Conservation (phyloP, 2,888 invertebrate species). For the Apamea anceps region DNA sequence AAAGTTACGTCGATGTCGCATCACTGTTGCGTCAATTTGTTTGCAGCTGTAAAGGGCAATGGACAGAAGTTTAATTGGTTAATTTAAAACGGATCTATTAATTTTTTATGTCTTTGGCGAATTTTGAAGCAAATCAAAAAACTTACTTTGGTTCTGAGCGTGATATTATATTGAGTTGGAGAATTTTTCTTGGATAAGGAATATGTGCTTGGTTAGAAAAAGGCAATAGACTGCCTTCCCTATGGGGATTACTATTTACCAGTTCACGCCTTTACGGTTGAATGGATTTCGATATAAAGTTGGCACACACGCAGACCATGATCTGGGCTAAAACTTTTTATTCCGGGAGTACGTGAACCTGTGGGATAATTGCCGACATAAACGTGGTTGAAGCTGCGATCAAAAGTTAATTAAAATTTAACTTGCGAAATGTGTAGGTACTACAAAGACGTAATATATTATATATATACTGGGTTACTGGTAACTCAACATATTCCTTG, state of each 20-base stretch:
- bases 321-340: not conserved
- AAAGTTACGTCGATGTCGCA: constrained; percentile 58
- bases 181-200: not conserved
- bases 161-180: not conserved
- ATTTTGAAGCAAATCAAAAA: not conserved
- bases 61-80: constrained; percentile 19
- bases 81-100: not conserved
- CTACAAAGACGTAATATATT: no score
- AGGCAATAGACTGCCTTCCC: not conserved
- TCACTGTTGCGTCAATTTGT: constrained; percentile 50
- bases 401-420: no score
- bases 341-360: not conserved
- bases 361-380: not conserved
- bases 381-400: not conserved
- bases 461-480: no score
- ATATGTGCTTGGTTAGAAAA: not conserved
- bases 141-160: not conserved
- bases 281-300: no score
- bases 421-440: no score
- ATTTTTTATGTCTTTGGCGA: not conserved
- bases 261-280: no score
- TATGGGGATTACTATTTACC: not conserved
- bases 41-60: not conserved
- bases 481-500: no score
- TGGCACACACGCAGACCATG: not conserved